Evolutionary conservation across 2,888 invertebrate genomes (phyloP).

Genomic region (Oscheius myriophilus): DNA sequence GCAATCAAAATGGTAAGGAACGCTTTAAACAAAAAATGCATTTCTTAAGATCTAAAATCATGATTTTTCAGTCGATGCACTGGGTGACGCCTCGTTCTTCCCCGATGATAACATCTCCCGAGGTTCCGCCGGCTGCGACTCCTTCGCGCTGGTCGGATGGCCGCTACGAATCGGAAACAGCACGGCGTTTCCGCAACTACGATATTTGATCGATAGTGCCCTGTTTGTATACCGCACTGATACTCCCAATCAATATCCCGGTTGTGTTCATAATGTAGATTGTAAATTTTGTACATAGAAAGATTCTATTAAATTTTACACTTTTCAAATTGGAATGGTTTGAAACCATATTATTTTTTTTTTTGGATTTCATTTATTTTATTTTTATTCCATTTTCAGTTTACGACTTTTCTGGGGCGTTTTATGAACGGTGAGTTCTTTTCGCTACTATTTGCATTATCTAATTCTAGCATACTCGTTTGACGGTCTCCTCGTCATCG

Average conservation of each 20-base stretch:
- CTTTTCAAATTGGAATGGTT: background rate
- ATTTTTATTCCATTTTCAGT: background rate
- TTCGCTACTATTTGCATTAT: background rate
- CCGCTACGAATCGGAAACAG: slow-evolving; percentile 24
- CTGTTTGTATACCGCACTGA: too few relatives aligned
- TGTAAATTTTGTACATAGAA: background rate
- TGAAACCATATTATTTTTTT: background rate
- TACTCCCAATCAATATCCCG: too few relatives aligned
- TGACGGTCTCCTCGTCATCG: slow-evolving; percentile 73
- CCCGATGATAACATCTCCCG: slow-evolving; percentile 11
- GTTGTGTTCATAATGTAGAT: too few relatives aligned
- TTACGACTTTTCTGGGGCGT: slow-evolving; percentile 2
- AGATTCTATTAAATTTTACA: background rate
- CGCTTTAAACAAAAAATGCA: too few relatives aligned
- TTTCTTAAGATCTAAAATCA: background rate
- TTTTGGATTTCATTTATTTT: background rate
- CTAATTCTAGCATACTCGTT: slow-evolving; percentile 65
- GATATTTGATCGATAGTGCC: slow-evolving; percentile 14
- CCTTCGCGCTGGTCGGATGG: slow-evolving; percentile 16
- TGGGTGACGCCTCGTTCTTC: slow-evolving; percentile 19
- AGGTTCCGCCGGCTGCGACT: background rate
- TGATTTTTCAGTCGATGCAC: slow-evolving; percentile 32
- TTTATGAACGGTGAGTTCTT: slow-evolving; percentile 38
- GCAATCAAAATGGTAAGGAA: slow-evolving; percentile 43
- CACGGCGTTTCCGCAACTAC: slow-evolving; percentile 23